phyloP scores from a whole-genome alignment of 2,888 invertebrate species.

The Melipona beecheii region DNA sequence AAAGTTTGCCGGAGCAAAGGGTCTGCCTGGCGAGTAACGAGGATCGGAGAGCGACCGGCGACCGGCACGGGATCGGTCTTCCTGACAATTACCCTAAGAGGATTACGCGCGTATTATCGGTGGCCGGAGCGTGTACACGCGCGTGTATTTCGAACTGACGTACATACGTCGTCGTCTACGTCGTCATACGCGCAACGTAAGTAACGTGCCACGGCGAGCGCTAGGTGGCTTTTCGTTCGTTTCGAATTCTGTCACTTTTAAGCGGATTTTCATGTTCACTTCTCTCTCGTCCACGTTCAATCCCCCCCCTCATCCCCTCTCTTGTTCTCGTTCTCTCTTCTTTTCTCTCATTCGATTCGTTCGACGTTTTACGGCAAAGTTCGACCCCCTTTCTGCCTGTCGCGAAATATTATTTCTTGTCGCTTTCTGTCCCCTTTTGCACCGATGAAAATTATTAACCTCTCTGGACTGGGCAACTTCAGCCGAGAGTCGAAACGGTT shows the following conservation, averaged over 20 bases:
- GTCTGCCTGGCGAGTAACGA: conserved; percentile 22
- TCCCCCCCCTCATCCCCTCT: neutral
- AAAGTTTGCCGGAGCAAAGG: conserved; percentile 43
- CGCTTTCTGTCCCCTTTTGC: neutral
- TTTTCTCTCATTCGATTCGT: neutral
- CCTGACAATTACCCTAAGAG: conserved; percentile 69
- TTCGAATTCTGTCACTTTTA: conserved; percentile 40
- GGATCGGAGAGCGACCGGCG: conserved; percentile 45
- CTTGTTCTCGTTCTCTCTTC: too few species aligned
- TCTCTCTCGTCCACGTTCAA: neutral
- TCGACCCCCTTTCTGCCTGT: neutral
- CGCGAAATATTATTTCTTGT: conserved; percentile 9
- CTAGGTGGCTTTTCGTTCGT: conserved; percentile 24
- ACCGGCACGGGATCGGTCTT: conserved; percentile 52
- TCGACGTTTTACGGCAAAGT: neutral
- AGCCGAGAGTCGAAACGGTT: neutral
- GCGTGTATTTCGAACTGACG: neutral
- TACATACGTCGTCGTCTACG: neutral
- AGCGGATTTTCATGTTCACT: conserved; percentile 37
- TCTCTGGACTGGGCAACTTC: neutral
- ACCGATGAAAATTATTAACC: conserved; percentile 2
- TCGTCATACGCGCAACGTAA: conserved; percentile 10
- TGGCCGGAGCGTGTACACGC: neutral
- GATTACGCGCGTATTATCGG: conserved; percentile 56
- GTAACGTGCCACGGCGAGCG: neutral